phyloP scores from a whole-genome alignment of 2,888 invertebrate genomes.

The Spatulosminthurus flaviceps region DNA sequence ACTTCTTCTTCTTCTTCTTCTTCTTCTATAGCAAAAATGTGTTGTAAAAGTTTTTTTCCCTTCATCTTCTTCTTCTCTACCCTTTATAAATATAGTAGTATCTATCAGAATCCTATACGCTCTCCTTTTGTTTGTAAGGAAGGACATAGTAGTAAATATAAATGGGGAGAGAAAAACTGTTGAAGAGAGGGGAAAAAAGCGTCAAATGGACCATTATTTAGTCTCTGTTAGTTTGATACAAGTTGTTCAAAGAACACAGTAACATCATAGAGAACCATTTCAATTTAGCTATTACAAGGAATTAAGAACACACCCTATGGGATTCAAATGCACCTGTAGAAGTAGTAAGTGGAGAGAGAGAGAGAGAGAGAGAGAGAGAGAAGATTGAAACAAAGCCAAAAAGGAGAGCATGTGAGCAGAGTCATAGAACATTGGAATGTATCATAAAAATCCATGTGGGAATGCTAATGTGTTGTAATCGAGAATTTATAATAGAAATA shows the following conservation, averaged over 20 bases:
- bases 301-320: slow-evolving; percentile 10
- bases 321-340: neutral
- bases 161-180: neutral
- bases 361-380: no score
- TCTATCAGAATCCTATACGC: no score
- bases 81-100: no score
- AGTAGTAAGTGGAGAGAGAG: no score
- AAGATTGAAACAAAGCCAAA: no score
- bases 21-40: no score
- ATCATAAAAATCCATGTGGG: slow-evolving; percentile 45
- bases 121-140: neutral
- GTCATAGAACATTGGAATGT: no score
- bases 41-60: no score
- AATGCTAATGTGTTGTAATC: slow-evolving; percentile 39
- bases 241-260: neutral
- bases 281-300: slow-evolving; percentile 18
- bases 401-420: no score
- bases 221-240: neutral
- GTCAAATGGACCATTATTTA: neutral
- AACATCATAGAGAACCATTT: neutral
- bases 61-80: no score
- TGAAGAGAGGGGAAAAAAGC: neutral
- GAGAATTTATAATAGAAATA: slow-evolving; percentile 34
- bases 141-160: slow-evolving; percentile 12
- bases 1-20: neutral